Evolutionary conservation across 2,113 vertebrate species (phyloP).

Genomic region (Cariama cristata): DNA sequence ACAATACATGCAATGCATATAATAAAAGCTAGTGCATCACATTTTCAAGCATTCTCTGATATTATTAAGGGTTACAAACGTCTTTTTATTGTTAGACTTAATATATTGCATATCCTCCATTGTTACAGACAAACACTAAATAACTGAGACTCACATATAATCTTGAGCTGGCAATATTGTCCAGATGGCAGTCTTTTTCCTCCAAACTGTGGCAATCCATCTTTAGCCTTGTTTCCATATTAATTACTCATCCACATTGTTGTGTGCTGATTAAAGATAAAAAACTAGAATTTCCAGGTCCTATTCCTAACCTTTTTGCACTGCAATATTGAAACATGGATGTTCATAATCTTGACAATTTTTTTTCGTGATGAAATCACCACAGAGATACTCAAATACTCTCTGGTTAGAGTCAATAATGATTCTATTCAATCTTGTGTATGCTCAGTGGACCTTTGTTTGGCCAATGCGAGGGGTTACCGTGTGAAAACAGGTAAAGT

Average conservation of each 20-base stretch:
- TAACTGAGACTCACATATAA: neutral
- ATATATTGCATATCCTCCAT: neutral
- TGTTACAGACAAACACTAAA: neutral
- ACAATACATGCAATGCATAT: neutral
- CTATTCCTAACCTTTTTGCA: neutral
- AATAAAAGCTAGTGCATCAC: neutral
- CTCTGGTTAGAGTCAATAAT: neutral
- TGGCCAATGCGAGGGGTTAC: neutral
- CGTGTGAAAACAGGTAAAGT: neutral
- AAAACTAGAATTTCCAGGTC: neutral
- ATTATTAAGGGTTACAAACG: neutral
- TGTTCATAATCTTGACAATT: neutral
- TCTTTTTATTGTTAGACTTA: neutral
- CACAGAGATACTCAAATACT: neutral
- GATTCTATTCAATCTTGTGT: neutral
- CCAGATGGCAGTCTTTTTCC: conserved; percentile 25
- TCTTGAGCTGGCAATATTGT: neutral
- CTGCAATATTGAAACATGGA: neutral
- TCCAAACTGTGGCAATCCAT: conserved; percentile 2
- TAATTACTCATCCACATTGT: neutral
- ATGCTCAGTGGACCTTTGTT: neutral
- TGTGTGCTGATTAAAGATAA: neutral
- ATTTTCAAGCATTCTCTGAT: neutral
- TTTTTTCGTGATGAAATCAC: neutral
- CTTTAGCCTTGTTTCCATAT: conserved; percentile 4